Evolutionary conservation across 2,888 invertebrate genomes (phyloP), one percentile per base, ranked within the genome.

Genomic region (Endomychus coccineus): DNA sequence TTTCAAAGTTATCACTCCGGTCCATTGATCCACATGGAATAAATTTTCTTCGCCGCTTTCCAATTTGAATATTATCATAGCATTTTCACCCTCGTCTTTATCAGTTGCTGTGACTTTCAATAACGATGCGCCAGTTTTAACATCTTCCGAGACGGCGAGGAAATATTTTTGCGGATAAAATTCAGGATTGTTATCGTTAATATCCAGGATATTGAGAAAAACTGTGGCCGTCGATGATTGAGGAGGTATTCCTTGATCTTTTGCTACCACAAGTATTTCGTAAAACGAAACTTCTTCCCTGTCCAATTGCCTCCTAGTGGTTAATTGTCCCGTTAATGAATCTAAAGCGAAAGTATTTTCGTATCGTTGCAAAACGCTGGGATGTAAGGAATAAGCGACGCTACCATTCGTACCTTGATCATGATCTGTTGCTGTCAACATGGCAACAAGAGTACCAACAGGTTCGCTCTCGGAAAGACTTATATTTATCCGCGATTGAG

Each of bases 341-440:
- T 92, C 90, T 48, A 94, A 69, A 34, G 77, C 72, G 62, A 91
- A 91, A 35, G 83, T 81, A 50, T 83, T 81, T n/a, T 87, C 85
- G 62, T 90, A 89, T 54, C 78, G 76, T 52, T 82, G 77, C 45
- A 80, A 75, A 9, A 86, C 83, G 48, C 80, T 80, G 2, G 83
- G 75, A 53, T 88, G 82, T 37, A 92, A 68, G 48, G 76, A 77
- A 61, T 89, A 91, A 10, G 86, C 82, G 13, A 92, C 83, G 53
- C 88, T 89, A 17, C 92, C 91, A 67, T 92, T 92, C 4, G 90
- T 88, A 17, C 91, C 91, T 66, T 90, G 89, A 67, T 94, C 92
- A 62, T 87, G 85, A 70, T 94, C 92, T 4, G 83, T 77, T 12
- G 92, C 91, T 15, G 85, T 83, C 34, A 92, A 65, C 65, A 85